Evolutionary conservation across 2,888 invertebrate species (phyloP).

Genomic region (Xestoiulus laeticollis): DNA sequence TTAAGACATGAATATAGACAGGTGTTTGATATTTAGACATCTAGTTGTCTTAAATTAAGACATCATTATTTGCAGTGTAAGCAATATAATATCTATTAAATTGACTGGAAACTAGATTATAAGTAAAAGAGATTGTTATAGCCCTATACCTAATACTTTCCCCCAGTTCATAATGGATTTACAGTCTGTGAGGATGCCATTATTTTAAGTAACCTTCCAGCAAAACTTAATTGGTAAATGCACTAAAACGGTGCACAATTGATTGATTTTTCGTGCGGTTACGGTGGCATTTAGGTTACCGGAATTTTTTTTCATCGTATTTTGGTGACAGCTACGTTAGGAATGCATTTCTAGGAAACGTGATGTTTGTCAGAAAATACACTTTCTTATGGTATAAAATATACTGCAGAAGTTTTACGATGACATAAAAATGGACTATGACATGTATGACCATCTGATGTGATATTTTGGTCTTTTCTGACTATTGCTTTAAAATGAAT

Average conservation of each 20-base stretch:
- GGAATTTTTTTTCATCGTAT: not conserved
- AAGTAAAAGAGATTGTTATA: not conserved
- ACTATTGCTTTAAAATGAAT: not conserved
- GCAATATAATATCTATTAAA: not conserved
- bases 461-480: not conserved
- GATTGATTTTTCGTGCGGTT: slow-evolving; percentile 16
- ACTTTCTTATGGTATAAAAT: not conserved
- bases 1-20: too few species aligned
- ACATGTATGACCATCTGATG: not conserved
- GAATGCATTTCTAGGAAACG: not conserved
- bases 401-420: not conserved
- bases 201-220: slow-evolving; percentile 18
- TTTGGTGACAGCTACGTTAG: not conserved
- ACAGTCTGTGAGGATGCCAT: not conserved
- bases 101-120: slow-evolving; percentile 11
- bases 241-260: slow-evolving; percentile 27
- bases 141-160: not conserved
- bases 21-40: too few species aligned
- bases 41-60: too few species aligned
- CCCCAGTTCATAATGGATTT: not conserved
- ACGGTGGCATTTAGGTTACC: not conserved
- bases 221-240: slow-evolving; percentile 25
- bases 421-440: not conserved
- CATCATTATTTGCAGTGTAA: too few species aligned
- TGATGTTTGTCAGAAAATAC: not conserved